A percentile compares a stretch with the other conserved stretches of the same genome.
Evolutionary conservation across 2,888 invertebrate genomes (phyloP).

Genomic region (Trisateles emortualis): DNA sequence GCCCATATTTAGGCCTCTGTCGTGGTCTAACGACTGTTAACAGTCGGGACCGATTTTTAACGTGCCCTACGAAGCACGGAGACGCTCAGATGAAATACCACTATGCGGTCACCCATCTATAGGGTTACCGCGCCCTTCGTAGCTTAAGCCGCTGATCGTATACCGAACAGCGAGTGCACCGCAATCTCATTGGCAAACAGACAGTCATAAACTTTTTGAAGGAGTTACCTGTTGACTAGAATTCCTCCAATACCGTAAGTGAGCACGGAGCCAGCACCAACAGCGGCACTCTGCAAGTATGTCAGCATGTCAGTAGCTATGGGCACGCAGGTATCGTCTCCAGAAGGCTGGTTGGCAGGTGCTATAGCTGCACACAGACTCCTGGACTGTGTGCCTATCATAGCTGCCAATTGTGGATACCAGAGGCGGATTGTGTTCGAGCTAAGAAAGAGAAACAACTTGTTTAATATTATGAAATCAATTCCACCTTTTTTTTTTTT

Average conservation of each 20-base stretch:
- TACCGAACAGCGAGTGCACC: no score
- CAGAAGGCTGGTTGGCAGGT: slow-evolving; percentile 47
- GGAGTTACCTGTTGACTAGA: slow-evolving; percentile 68
- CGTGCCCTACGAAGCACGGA: no score
- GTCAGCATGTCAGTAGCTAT: slow-evolving; percentile 86
- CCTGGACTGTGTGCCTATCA: slow-evolving; percentile 79
- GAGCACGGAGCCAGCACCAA: slow-evolving; percentile 87
- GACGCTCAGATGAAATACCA: no score
- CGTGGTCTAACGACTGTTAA: no score
- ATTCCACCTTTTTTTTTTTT: no score
- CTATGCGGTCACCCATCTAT: no score
- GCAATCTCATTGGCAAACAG: no score
- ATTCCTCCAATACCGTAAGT: slow-evolving; percentile 88
- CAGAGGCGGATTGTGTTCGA: slow-evolving; percentile 94
- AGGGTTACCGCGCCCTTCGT: no score
- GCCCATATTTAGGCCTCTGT: no score
- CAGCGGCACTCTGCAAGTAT: slow-evolving; percentile 90
- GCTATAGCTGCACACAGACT: slow-evolving; percentile 76
- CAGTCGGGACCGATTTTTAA: no score
- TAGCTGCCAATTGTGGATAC: slow-evolving; percentile 94
- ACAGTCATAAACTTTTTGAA: not conserved
- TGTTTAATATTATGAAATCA: slow-evolving; percentile 16
- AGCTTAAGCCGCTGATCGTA: no score
- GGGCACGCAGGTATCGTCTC: slow-evolving; percentile 62
- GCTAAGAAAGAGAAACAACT: slow-evolving; percentile 69